Percentiles rank a stretch among this genome's conserved stretches.
Evolutionary conservation across 2,113 vertebrate species (phyloP).

Genomic region (Upupa epops): DNA sequence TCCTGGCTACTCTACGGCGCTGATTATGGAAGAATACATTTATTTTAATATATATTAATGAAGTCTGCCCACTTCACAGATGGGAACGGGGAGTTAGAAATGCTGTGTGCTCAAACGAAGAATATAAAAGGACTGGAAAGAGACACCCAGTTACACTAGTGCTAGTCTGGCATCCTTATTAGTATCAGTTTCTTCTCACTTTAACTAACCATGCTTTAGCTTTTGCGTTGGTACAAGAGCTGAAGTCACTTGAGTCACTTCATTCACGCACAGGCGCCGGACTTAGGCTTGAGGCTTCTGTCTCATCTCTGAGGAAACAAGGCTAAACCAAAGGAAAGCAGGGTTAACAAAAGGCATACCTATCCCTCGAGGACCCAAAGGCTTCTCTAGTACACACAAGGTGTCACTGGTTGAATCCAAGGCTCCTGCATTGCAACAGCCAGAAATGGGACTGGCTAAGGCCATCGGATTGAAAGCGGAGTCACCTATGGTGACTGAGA

Average conservation of each 20-base stretch:
- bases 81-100: background rate
- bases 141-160: conserved; percentile 22
- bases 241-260: background rate
- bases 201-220: conserved; percentile 13
- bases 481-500: background rate
- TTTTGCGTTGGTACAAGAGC: background rate
- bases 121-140: conserved; percentile 16
- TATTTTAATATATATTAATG: conserved; percentile 59
- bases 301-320: background rate
- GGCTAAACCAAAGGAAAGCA: background rate
- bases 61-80: conserved; percentile 61
- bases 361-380: background rate
- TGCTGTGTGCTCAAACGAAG: background rate
- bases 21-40: conserved; percentile 16
- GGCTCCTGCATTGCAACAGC: background rate
- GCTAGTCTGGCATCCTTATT: conserved; percentile 8
- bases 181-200: background rate
- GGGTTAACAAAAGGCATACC: background rate
- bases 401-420: background rate
- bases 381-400: background rate
- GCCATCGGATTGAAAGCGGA: background rate
- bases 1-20: background rate
- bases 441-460: background rate
- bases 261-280: background rate
- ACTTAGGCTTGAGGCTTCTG: background rate